Conservation (phyloP, 2,888 invertebrate species). For the Pollenia amentaria region DNA sequence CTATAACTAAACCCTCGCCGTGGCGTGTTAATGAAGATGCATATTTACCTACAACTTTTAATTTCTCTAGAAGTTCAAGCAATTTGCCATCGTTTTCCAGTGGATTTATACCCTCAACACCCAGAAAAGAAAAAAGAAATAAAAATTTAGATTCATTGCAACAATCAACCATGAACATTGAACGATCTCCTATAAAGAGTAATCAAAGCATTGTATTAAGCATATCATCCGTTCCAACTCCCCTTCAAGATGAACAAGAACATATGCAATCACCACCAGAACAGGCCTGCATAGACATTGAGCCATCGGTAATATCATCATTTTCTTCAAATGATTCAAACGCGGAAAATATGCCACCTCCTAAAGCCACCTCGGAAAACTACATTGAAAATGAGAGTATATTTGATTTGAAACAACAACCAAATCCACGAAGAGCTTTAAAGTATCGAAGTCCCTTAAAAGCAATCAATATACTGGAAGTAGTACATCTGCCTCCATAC, state of each 20-base stretch:
- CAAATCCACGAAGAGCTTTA: slow-evolving; percentile 78
- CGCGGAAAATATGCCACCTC: slow-evolving; percentile 81
- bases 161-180: neutral
- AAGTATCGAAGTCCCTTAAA: slow-evolving; percentile 80
- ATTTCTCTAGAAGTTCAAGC: slow-evolving; percentile 80
- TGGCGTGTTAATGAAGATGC: slow-evolving; percentile 82
- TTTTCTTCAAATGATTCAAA: slow-evolving; percentile 80
- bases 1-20: slow-evolving; percentile 77
- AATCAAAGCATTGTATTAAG: neutral
- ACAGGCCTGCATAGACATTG: neutral
- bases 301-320: slow-evolving; percentile 62
- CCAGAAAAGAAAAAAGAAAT: slow-evolving; percentile 72
- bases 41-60: slow-evolving; percentile 79
- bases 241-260: neutral
- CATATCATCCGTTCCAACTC: neutral
- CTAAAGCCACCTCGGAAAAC: slow-evolving; percentile 5
- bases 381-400: slow-evolving; percentile 70
- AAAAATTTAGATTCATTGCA: neutral
- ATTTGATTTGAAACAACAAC: slow-evolving; percentile 76
- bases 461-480: slow-evolving; percentile 81
- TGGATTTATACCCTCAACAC: slow-evolving; percentile 79
- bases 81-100: slow-evolving; percentile 83
- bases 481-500: slow-evolving; percentile 79
- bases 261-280: slow-evolving; percentile 1
- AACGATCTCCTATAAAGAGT: slow-evolving; percentile 1